phyloP scores from a whole-genome alignment of 2,113 vertebrate species.

The Nicator chloris region DNA sequence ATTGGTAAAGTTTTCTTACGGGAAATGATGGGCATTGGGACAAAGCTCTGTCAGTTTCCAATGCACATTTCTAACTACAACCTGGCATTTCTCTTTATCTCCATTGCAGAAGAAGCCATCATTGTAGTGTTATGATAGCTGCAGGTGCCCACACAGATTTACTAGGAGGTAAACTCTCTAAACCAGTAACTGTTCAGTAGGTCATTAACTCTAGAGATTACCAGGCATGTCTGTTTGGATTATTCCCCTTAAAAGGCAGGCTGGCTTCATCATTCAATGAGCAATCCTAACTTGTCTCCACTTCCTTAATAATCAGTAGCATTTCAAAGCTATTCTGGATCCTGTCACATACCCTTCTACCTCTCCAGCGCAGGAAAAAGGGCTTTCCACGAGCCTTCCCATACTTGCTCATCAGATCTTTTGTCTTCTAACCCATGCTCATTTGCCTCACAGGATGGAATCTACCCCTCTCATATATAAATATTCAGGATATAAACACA shows the following conservation, averaged over 20 bases:
- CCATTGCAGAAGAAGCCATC: not conserved
- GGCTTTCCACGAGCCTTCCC: not conserved
- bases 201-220: not conserved
- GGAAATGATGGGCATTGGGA: not conserved
- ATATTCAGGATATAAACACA: not conserved
- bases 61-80: not conserved
- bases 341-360: not conserved
- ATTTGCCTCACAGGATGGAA: not conserved
- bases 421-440: not conserved
- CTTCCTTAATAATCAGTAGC: not conserved
- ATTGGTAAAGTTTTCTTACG: not conserved
- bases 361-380: not conserved
- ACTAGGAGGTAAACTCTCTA: not conserved
- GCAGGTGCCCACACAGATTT: not conserved
- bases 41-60: not conserved
- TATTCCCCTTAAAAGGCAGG: not conserved
- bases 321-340: not conserved
- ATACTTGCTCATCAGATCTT: not conserved
- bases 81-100: not conserved
- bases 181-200: not conserved
- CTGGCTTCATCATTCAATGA: not conserved
- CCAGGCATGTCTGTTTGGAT: not conserved
- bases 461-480: not conserved
- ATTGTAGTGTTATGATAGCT: not conserved
- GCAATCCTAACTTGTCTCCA: not conserved